Percentiles rank a stretch among this genome's conserved stretches.
These are phyloP conservation scores for Helicoverpa assulta DNA, from an alignment of 2,888 invertebrate genomes.

Conservation along the genomic window DNA sequence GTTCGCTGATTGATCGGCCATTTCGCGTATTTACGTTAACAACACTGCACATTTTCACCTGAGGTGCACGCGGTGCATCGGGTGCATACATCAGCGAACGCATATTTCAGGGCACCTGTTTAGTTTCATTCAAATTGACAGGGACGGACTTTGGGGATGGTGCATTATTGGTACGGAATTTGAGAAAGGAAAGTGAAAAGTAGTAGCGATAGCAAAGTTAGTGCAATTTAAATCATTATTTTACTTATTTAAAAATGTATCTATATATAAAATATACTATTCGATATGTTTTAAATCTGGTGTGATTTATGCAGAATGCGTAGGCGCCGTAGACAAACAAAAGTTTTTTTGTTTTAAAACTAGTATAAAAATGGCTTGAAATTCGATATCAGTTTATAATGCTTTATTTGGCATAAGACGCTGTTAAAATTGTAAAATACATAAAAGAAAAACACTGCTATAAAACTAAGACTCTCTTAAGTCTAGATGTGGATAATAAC, in stretches of 20 bases:
- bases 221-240: too few species aligned
- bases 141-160: slow-evolving; percentile 42
- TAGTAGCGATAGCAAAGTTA: too few species aligned
- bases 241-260: too few species aligned
- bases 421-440: neutral
- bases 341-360: neutral
- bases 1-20: slow-evolving; percentile 64
- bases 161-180: neutral
- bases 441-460: slow-evolving; percentile 6
- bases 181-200: neutral
- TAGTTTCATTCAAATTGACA: slow-evolving; percentile 63
- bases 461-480: slow-evolving; percentile 23
- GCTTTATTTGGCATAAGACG: neutral
- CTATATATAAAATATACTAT: too few species aligned
- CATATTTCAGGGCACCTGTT: slow-evolving; percentile 67
- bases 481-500: slow-evolving; percentile 22
- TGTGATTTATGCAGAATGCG: too few species aligned
- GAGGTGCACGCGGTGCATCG: slow-evolving; percentile 59
- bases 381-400: neutral
- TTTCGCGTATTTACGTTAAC: slow-evolving; percentile 66
- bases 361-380: neutral
- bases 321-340: too few species aligned
- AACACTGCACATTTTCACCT: slow-evolving; percentile 68
- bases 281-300: too few species aligned
- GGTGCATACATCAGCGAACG: slow-evolving; percentile 66